phyloP scores from a whole-genome alignment of 2,113 vertebrate genomes.

The Sterna hirundo region DNA sequence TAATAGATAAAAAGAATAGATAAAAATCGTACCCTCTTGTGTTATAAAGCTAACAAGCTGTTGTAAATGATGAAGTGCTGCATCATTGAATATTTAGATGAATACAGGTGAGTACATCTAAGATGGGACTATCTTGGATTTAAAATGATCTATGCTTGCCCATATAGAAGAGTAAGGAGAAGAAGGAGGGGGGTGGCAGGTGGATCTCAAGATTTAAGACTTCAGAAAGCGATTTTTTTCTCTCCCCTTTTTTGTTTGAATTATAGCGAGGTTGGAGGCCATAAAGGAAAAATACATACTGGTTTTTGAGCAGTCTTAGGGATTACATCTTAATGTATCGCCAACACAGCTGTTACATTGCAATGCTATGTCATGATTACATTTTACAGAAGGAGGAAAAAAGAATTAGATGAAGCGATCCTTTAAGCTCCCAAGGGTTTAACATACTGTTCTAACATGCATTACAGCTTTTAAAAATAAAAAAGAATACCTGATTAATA shows the following conservation, averaged over 20 bases:
- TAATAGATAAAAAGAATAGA: not conserved
- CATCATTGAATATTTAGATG: not conserved
- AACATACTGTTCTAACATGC: not conserved
- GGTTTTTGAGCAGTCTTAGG: not conserved
- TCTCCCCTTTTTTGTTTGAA: not conserved
- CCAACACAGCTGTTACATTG: slow-evolving; percentile 9
- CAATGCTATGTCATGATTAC: not conserved
- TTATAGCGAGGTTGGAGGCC: not conserved
- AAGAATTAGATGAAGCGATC: not conserved
- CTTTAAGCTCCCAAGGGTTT: slow-evolving; percentile 6
- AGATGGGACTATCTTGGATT: not conserved
- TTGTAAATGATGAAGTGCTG: not conserved
- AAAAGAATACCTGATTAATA: not conserved
- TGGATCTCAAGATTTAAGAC: not conserved
- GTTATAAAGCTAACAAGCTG: not conserved
- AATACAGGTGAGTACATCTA: not conserved
- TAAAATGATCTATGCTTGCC: not conserved
- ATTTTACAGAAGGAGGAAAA: not conserved
- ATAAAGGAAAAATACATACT: not conserved
- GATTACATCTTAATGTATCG: not conserved
- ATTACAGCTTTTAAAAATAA: not conserved
- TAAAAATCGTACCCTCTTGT: not conserved
- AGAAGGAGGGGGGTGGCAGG: not conserved
- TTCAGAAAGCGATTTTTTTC: not conserved
- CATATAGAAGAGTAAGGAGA: not conserved